Conservation (phyloP, 1,140 invertebrate species). For the Lepidotrigona ventralis region DNA sequence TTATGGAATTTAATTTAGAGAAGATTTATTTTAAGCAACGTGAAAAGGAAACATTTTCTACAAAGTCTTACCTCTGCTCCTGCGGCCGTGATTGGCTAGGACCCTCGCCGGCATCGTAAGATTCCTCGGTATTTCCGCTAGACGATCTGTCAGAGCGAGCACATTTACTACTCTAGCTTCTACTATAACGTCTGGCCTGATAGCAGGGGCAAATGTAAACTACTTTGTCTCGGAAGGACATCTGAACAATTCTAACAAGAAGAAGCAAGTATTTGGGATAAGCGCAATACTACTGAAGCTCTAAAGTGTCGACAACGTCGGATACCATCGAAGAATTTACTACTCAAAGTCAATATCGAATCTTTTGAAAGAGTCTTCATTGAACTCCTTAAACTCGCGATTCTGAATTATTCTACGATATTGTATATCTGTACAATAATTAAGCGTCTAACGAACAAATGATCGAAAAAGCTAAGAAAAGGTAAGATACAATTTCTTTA, state of each 20-base stretch:
- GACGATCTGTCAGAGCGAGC: constrained; percentile 73
- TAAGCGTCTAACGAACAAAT: constrained; percentile 32
- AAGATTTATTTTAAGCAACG: not conserved
- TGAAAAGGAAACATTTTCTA: constrained; percentile 7
- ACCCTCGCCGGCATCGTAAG: constrained; percentile 65
- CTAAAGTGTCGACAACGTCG: not conserved
- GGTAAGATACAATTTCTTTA: not conserved
- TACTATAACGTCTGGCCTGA: constrained; percentile 36
- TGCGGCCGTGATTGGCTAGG: constrained; percentile 49
- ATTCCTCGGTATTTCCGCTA: constrained; percentile 58
- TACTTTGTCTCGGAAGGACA: not conserved
- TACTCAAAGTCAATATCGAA: not conserved
- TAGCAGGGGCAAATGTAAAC: not conserved
- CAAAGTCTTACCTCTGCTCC: constrained; percentile 67
- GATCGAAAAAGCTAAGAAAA: not conserved
- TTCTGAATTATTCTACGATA: not conserved
- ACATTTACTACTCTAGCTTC: constrained; percentile 72
- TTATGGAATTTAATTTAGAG: not conserved
- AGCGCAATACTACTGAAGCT: constrained; percentile 30
- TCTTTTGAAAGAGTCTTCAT: not conserved
- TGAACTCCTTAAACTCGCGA: too few species aligned
- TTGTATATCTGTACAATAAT: not conserved
- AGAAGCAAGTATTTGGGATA: constrained; percentile 4
- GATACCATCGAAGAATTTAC: not conserved
- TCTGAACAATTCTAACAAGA: not conserved